Evolutionary conservation across 2,113 vertebrate species (phyloP).

Genomic region (Chaetodon auriga): DNA sequence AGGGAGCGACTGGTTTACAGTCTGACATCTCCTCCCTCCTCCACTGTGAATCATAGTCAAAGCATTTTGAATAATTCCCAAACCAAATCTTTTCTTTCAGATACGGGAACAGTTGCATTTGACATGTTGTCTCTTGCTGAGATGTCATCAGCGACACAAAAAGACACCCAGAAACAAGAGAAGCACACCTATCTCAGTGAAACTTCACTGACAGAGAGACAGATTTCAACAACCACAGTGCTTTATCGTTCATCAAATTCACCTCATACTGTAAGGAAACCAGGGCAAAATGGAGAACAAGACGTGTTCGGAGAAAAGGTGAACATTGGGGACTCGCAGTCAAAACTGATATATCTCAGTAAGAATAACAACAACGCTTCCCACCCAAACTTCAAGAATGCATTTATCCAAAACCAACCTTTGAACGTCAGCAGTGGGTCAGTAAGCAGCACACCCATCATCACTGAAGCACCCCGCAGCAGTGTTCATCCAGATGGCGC

Average conservation of each 20-base stretch:
- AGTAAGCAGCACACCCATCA: slow-evolving; percentile 11
- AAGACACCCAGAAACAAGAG: slow-evolving; percentile 9
- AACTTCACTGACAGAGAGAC: slow-evolving; percentile 19
- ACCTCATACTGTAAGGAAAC: slow-evolving; percentile 19
- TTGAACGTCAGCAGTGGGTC: slow-evolving; percentile 26
- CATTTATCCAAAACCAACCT: slow-evolving; percentile 17
- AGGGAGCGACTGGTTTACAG: slow-evolving; percentile 18
- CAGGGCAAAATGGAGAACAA: slow-evolving; percentile 16
- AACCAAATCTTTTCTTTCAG: slow-evolving; percentile 17
- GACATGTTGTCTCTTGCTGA: slow-evolving; percentile 4
- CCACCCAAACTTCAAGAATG: slow-evolving; percentile 29
- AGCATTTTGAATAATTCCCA: slow-evolving; percentile 30
- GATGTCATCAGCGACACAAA: slow-evolving; percentile 23
- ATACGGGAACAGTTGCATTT: slow-evolving; percentile 12
- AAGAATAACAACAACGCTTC: slow-evolving; percentile 33
- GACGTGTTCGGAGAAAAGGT: not conserved
- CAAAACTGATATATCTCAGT: slow-evolving; percentile 30
- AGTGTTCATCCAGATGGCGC: slow-evolving; percentile 8
- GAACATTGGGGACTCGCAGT: slow-evolving; percentile 13
- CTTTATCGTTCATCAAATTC: slow-evolving; percentile 34
- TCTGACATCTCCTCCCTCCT: slow-evolving; percentile 1
- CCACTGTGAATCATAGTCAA: slow-evolving; percentile 25
- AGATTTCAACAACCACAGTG: not conserved
- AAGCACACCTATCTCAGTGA: slow-evolving; percentile 10
- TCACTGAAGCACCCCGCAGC: slow-evolving; percentile 7